Evolutionary conservation across 92 coral and sea anemone genomes (phyloP), one percentile per base, ranked within the genome.

Genomic region (Zoanthus sociatus): DNA sequence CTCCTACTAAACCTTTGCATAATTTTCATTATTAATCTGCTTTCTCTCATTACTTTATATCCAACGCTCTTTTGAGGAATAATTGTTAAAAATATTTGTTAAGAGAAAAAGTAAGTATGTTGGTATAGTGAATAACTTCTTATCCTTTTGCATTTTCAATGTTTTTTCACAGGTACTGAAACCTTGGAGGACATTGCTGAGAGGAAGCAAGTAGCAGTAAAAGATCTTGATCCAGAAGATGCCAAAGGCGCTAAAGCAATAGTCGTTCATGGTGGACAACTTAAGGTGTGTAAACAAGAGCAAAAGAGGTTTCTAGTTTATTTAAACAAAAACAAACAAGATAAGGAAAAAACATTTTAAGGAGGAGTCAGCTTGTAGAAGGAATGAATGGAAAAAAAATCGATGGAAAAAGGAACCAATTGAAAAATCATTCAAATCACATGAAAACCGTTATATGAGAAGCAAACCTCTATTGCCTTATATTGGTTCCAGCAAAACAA

Each of bases 121-220:
- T 37, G 42, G 42, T 37, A 37, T 37, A 37, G 42, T 2, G n/a
- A 16, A 58, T 58, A 0, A 14, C 1, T 14, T 18, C 30, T 5
- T 53, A 51, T 55, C 1, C 50, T 3, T 17, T 9, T 75, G 51
- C 6, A 12, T 8, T 11, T 78, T 56, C 14, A 42, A 18, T 46
- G 30, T 78, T 87, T 51, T 83, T 82, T 11, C 54, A 33, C 53
- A 97, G 99, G 97, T 32, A 95, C 99, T 14, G 99, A 97, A 88
- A 97, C 99, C 4, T 95, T 91, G 32, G 99, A 97, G 76, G 99
- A 97, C 92, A 95, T 97, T 79, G 99, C 99, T 10, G 93, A 77
- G 55, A 95, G 93, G 50, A 79, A 90, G 46, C 90, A 92, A 74
- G 90, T 97, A 37, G 93, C 97, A 9, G 93, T 89, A 1, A 93